Evolutionary conservation across 2,888 invertebrate species (phyloP).

Genomic region (Agriopis leucophaearia): DNA sequence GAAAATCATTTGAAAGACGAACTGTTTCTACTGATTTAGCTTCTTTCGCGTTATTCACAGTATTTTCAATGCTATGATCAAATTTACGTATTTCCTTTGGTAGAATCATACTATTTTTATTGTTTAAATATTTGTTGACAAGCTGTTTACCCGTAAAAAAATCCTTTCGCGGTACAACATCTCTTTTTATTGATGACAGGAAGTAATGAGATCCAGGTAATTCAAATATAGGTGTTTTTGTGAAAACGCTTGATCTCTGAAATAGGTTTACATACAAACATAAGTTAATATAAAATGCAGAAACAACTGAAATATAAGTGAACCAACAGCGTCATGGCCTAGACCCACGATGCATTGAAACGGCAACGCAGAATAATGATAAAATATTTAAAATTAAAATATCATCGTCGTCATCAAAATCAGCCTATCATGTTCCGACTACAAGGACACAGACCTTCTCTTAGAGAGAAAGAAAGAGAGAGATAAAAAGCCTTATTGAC

Average conservation of each 20-base stretch:
- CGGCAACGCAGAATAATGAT: no score
- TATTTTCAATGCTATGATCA: slow-evolving; percentile 12
- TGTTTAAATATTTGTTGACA: slow-evolving; percentile 59
- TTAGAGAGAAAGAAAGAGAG: no score
- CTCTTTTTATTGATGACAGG: slow-evolving; percentile 30
- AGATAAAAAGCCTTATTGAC: no score
- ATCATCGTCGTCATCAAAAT: no score
- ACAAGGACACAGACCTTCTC: no score
- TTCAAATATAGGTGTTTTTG: slow-evolving; percentile 35
- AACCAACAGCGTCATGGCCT: neutral
- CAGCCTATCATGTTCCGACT: no score
- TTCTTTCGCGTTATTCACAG: neutral
- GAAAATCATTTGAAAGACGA: neutral
- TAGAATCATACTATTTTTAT: slow-evolving; percentile 28
- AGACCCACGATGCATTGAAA: neutral
- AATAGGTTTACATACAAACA: slow-evolving; percentile 29
- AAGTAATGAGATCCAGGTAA: slow-evolving; percentile 21
- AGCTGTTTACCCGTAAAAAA: slow-evolving; percentile 61
- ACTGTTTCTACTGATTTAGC: slow-evolving; percentile 12
- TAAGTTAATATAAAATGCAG: neutral
- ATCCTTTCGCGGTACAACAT: slow-evolving; percentile 65
- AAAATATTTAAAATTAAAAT: no score
- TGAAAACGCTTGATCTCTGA: slow-evolving; percentile 59
- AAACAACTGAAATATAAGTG: neutral
- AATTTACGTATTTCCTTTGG: slow-evolving; percentile 5